Evolutionary conservation across 2,888 invertebrate genomes (phyloP).

Genomic region (Drosophila percnosoma): DNA sequence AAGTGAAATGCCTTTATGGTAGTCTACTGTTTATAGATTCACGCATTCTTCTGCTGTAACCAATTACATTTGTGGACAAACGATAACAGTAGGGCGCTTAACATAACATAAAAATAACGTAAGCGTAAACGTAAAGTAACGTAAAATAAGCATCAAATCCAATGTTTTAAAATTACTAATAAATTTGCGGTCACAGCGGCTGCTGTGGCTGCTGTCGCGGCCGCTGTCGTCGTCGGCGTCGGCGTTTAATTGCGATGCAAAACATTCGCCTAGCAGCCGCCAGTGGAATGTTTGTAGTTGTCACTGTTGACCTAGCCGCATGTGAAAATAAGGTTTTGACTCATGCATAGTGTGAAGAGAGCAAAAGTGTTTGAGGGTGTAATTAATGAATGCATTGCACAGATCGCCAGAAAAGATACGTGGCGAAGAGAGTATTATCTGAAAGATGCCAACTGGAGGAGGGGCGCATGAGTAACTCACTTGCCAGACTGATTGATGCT

Average conservation of each 20-base stretch:
- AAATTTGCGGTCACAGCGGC: slow-evolving; percentile 1
- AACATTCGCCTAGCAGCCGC: slow-evolving; percentile 25
- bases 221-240: slow-evolving; percentile 4
- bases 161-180: slow-evolving; percentile 5
- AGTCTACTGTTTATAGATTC: neutral
- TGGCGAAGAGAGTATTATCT: slow-evolving; percentile 27
- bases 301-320: slow-evolving; percentile 70
- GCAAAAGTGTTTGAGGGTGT: slow-evolving; percentile 5
- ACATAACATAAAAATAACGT: neutral
- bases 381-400: slow-evolving; percentile 37
- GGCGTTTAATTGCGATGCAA: slow-evolving; percentile 35
- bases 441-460: slow-evolving; percentile 46
- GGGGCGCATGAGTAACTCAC: slow-evolving; percentile 51
- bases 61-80: neutral
- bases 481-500: slow-evolving; percentile 64
- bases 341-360: slow-evolving; percentile 31
- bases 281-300: slow-evolving; percentile 50
- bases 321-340: slow-evolving; percentile 65
- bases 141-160: neutral
- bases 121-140: neutral
- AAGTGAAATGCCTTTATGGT: neutral
- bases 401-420: slow-evolving; percentile 30
- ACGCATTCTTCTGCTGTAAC: neutral
- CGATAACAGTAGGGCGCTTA: neutral
- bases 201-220: neutral